A percentile compares a stretch with the other conserved stretches of the same genome.
phyloP scores from a whole-genome alignment of 2,797 vertebrate genomes.

The Sebastes iracundus region DNA sequence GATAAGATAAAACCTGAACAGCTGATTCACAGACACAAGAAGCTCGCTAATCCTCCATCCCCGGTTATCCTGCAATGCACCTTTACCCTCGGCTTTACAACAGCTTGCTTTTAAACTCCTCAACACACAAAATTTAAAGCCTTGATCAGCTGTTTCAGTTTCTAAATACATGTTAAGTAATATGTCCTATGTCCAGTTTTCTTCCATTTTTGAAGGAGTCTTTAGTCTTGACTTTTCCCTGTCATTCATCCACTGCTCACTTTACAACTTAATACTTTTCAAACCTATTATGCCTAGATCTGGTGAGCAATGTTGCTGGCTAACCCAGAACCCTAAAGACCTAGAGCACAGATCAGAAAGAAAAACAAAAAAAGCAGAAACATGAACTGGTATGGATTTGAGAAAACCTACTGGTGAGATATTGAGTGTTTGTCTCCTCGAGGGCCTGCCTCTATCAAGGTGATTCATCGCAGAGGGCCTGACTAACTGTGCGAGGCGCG shows the following conservation, averaged over 20 bases:
- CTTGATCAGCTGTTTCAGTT: background rate
- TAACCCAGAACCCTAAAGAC: slow-evolving; percentile 53
- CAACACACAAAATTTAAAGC: background rate
- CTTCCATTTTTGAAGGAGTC: background rate
- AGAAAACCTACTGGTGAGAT: slow-evolving; percentile 73
- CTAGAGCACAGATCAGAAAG: slow-evolving; percentile 6
- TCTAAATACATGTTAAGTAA: background rate
- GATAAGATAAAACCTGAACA: slow-evolving; percentile 79
- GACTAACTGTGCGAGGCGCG: slow-evolving; percentile 35
- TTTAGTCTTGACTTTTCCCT: slow-evolving; percentile 3
- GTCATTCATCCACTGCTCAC: slow-evolving; percentile 13
- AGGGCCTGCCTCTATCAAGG: slow-evolving; percentile 65
- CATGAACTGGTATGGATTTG: slow-evolving; percentile 71
- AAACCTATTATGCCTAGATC: background rate
- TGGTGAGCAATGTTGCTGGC: slow-evolving; percentile 5
- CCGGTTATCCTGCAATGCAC: background rate
- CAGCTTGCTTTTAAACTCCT: background rate
- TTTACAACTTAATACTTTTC: slow-evolving; percentile 22
- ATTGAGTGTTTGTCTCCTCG: slow-evolving; percentile 83
- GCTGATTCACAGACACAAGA: slow-evolving; percentile 65
- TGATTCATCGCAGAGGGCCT: slow-evolving; percentile 57
- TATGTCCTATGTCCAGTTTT: background rate
- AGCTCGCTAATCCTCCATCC: slow-evolving; percentile 1
- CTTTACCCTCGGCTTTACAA: background rate
- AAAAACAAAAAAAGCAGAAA: slow-evolving; percentile 40